Percentiles rank a stretch among this genome's conserved stretches.
These are phyloP conservation scores for Chaetophractus vellerosus DNA, from an alignment of 2,797 vertebrate species.

Conservation along the genomic window DNA sequence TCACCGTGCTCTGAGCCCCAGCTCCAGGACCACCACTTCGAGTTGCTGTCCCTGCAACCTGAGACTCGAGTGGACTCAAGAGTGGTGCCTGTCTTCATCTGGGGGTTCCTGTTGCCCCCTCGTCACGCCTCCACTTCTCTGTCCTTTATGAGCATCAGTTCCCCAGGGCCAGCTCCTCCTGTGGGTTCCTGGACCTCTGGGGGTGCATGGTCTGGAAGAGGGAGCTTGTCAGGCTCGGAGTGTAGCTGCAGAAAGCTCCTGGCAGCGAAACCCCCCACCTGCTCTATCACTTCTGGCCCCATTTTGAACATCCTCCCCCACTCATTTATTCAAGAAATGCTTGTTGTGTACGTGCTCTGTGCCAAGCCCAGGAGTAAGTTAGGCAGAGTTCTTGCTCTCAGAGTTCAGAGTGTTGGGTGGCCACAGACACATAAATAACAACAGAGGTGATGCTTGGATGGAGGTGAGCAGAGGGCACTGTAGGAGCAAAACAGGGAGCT, in stretches of 20 bases:
- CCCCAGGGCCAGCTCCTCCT: neutral
- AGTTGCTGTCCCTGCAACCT: neutral
- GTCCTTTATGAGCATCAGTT: neutral
- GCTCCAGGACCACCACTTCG: neutral
- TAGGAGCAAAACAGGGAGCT: neutral
- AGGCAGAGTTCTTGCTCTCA: neutral
- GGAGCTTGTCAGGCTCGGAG: neutral
- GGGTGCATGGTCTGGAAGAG: neutral
- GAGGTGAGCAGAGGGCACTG: neutral
- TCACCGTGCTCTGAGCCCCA: neutral
- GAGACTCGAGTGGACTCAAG: neutral
- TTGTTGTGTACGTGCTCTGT: neutral
- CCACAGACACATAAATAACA: neutral
- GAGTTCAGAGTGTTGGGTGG: neutral
- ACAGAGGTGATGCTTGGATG: neutral
- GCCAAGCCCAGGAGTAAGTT: neutral
- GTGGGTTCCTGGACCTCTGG: neutral
- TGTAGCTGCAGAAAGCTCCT: neutral
- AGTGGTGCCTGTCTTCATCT: neutral
- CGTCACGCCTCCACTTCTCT: too few species aligned
- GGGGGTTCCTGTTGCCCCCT: neutral
- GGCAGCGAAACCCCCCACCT: neutral
- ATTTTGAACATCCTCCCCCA: neutral
- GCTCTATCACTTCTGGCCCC: neutral
- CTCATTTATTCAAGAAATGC: neutral